Conservation (phyloP, 2,888 invertebrate genomes). For the Eurytoma adleriae region DNA sequence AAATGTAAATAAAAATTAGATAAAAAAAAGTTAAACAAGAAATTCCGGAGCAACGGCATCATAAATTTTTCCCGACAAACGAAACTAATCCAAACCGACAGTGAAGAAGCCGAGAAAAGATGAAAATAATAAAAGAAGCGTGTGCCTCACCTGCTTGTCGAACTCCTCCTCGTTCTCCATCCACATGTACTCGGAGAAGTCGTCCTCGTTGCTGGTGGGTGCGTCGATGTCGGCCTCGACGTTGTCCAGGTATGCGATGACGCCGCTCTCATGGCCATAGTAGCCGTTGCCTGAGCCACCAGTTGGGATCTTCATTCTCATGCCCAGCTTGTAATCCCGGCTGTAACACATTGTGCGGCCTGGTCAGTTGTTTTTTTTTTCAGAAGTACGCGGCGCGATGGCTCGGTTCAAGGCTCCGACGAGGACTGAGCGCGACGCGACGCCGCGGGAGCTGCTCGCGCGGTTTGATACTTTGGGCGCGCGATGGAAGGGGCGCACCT, state of each 20-base stretch:
- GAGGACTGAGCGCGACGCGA: no score
- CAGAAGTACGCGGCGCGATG: no score
- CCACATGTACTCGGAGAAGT: constrained; percentile 95
- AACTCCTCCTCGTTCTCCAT: constrained; percentile 97
- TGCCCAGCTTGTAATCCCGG: constrained; percentile 40
- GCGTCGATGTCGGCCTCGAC: constrained; percentile 73
- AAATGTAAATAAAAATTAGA: no score
- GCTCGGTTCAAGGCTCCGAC: no score
- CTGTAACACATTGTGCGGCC: constrained; percentile 39
- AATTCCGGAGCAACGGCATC: no score
- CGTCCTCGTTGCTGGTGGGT: constrained; percentile 79
- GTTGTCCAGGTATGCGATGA: constrained; percentile 70
- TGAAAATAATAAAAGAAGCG: not conserved
- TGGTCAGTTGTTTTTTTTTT: not conserved
- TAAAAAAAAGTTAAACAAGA: no score
- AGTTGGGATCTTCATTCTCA: constrained; percentile 75
- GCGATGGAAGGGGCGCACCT: constrained; percentile 21
- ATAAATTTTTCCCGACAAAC: no score
- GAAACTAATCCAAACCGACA: no score
- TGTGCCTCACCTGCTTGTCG: constrained; percentile 85
- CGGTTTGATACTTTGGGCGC: not conserved
- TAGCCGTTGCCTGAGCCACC: constrained; percentile 74
- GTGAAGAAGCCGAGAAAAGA: no score
- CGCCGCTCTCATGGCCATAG: constrained; percentile 73
- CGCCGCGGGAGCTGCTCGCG: not conserved